Conservation (phyloP, 2,888 invertebrate genomes). For the Dynastes hyllus region DNA sequence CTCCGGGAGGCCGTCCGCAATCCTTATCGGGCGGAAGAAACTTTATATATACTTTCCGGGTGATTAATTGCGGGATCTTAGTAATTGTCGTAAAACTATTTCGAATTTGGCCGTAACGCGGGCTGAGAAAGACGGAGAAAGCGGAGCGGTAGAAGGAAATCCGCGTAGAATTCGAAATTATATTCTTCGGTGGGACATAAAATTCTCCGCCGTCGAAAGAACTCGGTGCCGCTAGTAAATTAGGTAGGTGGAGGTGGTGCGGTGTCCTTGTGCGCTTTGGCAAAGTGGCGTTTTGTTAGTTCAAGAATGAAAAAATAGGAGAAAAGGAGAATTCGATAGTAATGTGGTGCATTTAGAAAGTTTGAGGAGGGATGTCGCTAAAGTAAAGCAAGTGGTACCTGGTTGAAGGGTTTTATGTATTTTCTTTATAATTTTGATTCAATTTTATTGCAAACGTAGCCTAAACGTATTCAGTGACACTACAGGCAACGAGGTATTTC, state of each 20-base stretch:
- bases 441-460: too few relatives aligned
- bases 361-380: too few relatives aligned
- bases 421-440: too few relatives aligned
- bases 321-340: neutral
- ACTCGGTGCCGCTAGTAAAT: slow-evolving; percentile 32
- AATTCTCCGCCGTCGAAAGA: slow-evolving; percentile 34
- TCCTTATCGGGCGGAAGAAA: slow-evolving; percentile 60
- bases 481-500: too few relatives aligned
- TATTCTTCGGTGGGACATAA: slow-evolving; percentile 45
- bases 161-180: slow-evolving; percentile 47
- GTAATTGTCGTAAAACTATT: slow-evolving; percentile 65
- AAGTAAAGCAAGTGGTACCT: too few relatives aligned
- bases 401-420: too few relatives aligned
- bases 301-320: neutral
- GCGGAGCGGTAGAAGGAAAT: slow-evolving; percentile 3
- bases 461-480: too few relatives aligned
- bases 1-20: neutral
- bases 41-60: slow-evolving; percentile 63
- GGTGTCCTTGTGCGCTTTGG: neutral
- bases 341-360: neutral
- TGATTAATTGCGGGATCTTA: slow-evolving; percentile 68
- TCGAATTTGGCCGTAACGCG: slow-evolving; percentile 29
- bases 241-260: slow-evolving; percentile 8
- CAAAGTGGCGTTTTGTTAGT: too few relatives aligned
- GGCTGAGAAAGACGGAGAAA: neutral